These are phyloP conservation scores for Belgica antarctica DNA, from an alignment of 2,888 invertebrate species.

Conservation along the genomic window DNA sequence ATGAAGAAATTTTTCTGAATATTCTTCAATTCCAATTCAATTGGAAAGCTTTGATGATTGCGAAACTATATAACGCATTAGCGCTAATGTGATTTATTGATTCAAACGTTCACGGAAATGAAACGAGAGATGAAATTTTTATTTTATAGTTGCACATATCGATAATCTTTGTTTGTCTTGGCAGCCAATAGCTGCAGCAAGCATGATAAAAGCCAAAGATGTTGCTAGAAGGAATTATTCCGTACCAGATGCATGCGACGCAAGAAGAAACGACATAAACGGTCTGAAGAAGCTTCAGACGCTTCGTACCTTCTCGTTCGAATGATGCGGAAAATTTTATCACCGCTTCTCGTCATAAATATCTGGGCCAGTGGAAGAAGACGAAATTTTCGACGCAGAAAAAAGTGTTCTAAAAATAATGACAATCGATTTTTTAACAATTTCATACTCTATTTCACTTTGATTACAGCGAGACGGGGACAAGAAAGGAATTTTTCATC, in stretches of 20 bases:
- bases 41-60: too few species aligned
- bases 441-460: conserved; percentile 42
- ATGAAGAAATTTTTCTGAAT: too few species aligned
- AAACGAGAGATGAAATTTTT: too few species aligned
- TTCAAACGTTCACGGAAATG: too few species aligned
- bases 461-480: conserved; percentile 3
- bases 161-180: not conserved
- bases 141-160: conserved; percentile 15
- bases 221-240: conserved; percentile 34
- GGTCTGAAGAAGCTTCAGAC: not conserved
- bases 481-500: not conserved
- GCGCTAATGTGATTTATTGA: too few species aligned
- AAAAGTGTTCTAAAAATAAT: conserved; percentile 33
- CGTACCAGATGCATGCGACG: conserved; percentile 35
- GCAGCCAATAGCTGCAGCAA: not conserved
- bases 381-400: conserved; percentile 23
- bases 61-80: too few species aligned
- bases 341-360: conserved; percentile 39
- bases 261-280: conserved; percentile 1
- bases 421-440: conserved; percentile 42
- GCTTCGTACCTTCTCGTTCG: conserved; percentile 2
- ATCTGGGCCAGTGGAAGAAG: not conserved
- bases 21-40: too few species aligned
- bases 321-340: conserved; percentile 43
- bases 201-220: conserved; percentile 15